Evolutionary conservation across 2,113 vertebrate species (phyloP), one percentile per base, ranked within the genome.

Genomic region (Apus apus): DNA sequence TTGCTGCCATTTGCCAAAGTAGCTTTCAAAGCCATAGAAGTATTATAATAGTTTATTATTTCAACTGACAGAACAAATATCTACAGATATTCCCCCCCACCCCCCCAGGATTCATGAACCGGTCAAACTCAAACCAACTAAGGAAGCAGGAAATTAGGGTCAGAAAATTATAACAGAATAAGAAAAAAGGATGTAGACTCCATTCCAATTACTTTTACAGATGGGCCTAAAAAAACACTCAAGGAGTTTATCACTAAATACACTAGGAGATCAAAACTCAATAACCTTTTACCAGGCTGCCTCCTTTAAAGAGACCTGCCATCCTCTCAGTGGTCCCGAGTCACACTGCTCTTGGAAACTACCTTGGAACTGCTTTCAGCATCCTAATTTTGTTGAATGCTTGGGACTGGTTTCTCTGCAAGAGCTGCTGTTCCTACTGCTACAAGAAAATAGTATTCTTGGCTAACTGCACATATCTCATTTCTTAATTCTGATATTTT

Each of bases 401-500:
- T 76, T 82, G 27, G 54, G 60, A 58, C 8, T n/a, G 6, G 13
- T 62, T 92, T 60, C 62, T 87, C 80, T 60, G 51, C 5, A 22
- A 94, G 75, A 74, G 30, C 82, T 84, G 88, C 88, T 97, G 74
- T 85, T 91, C 77, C 79, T 58, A 65, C 29, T 68, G 91, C 77
- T 89, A 85, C 66, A 32, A 43, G 84, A 91, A 96, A 96, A 96
- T 87, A 93, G 91, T 93, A 93, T 85, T 54, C 56, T 95, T 94
- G 91, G 91, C 93, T 67, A 79, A 58, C 23, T n/a, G 46, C 36
- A 90, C 27, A 46, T 34, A 57, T 79, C 40, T 61, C 60, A 22
- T 73, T 93, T 82, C n/a, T 78, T 85, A 85, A 91, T 95, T 85
- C 30, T 62, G 58, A 27, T 96, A n/a, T 70, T 96, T 94, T 87